Percentiles rank a stretch among this genome's conserved stretches.
Conservation (phyloP, 2,888 invertebrate species). For the Penaeus monodon region DNA sequence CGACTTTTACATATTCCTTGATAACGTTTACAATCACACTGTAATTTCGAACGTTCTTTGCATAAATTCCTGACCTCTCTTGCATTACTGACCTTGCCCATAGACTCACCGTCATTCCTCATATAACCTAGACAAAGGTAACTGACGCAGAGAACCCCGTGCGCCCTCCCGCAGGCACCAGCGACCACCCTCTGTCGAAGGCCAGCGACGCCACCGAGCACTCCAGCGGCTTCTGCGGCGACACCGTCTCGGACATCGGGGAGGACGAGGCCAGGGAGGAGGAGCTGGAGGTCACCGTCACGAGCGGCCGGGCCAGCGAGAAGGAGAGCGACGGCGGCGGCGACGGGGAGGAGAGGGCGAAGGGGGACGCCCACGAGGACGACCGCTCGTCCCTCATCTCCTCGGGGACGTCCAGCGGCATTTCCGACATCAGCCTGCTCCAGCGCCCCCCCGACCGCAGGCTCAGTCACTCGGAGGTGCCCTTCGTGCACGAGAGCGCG, state of each 20-base stretch:
- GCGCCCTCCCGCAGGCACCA: slow-evolving; percentile 27
- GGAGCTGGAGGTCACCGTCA: slow-evolving; percentile 1
- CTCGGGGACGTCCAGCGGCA: slow-evolving; percentile 46
- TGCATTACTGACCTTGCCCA: no score
- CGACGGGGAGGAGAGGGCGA: neutral
- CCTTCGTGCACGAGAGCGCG: no score
- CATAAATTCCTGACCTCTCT: no score
- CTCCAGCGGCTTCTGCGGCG: slow-evolving; percentile 49
- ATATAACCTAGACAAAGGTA: no score
- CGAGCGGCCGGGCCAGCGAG: slow-evolving; percentile 16
- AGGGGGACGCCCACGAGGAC: slow-evolving; percentile 33
- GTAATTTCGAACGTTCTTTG: no score
- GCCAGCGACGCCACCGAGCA: slow-evolving; percentile 44
- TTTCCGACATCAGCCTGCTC: slow-evolving; percentile 44
- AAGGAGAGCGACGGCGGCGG: slow-evolving; percentile 19
- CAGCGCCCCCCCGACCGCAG: slow-evolving; percentile 34
- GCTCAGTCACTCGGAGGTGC: slow-evolving; percentile 3
- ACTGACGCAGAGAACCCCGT: neutral
- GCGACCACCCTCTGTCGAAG: slow-evolving; percentile 44
- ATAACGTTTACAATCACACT: no score
- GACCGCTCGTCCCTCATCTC: slow-evolving; percentile 45
- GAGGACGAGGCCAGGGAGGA: slow-evolving; percentile 34
- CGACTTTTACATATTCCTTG: no score
- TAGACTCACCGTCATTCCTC: no score
- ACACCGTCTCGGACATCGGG: slow-evolving; percentile 42